Conservation (phyloP, 2,888 invertebrate species). For the Crocallis elinguaria region DNA sequence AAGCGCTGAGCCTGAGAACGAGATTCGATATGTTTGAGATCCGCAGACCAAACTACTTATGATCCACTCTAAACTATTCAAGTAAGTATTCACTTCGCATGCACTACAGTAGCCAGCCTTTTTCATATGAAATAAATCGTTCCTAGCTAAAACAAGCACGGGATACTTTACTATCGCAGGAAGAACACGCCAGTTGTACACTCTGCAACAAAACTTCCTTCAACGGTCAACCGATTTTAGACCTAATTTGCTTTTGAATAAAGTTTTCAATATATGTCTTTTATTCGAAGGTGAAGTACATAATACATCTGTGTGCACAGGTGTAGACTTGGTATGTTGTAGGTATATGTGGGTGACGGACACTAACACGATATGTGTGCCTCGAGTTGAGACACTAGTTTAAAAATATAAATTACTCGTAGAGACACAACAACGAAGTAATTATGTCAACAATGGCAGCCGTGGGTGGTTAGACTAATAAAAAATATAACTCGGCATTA, state of each 20-base stretch:
- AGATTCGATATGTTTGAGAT: too few relatives aligned
- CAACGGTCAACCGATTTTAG: neutral
- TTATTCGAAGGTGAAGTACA: conserved; percentile 17
- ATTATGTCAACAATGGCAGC: conserved; percentile 26
- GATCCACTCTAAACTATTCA: too few relatives aligned
- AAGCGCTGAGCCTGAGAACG: too few relatives aligned
- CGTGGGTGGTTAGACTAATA: conserved; percentile 24
- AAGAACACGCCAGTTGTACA: conserved; percentile 2
- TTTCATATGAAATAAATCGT: neutral
- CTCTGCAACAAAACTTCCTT: conserved; percentile 9
- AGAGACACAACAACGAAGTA: conserved; percentile 23
- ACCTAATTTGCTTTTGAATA: conserved; percentile 9
- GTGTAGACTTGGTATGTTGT: conserved; percentile 49
- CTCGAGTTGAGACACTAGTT: conserved; percentile 32
- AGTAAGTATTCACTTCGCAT: neutral
- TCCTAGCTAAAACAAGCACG: conserved; percentile 5
- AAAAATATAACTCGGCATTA: conserved; percentile 16
- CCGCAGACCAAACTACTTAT: too few relatives aligned
- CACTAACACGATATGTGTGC: conserved; percentile 38
- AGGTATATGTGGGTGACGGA: conserved; percentile 63
- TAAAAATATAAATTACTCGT: conserved; percentile 39
- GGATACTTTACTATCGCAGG: conserved; percentile 5
- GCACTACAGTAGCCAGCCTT: neutral
- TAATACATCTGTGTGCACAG: conserved; percentile 53
- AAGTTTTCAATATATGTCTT: neutral